Evolutionary conservation across 2,113 vertebrate species (phyloP).

Genomic region (Bucco capensis): DNA sequence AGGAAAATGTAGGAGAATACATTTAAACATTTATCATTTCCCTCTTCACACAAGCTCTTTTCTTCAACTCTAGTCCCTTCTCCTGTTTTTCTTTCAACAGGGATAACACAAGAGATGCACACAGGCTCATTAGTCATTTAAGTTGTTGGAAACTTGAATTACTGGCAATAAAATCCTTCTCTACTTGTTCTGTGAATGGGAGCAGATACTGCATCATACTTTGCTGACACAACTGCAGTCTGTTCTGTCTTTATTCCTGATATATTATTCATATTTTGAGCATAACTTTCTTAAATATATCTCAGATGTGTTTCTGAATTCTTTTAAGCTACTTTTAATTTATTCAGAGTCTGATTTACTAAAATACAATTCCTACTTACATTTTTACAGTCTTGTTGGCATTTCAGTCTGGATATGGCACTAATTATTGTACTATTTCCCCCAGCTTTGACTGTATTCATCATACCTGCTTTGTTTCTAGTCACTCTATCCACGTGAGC

Average conservation of each 20-base stretch:
- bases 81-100: not conserved
- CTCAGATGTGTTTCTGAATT: not conserved
- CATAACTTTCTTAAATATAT: not conserved
- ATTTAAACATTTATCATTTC: not conserved
- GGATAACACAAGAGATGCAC: not conserved
- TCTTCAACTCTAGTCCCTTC: not conserved
- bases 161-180: not conserved
- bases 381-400: not conserved
- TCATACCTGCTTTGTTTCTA: not conserved
- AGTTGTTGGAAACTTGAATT: not conserved
- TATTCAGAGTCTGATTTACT: not conserved
- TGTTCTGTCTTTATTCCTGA: not conserved
- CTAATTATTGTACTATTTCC: not conserved
- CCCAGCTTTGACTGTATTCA: not conserved
- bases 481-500: not conserved
- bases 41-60: not conserved
- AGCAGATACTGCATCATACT: not conserved
- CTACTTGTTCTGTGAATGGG: not conserved
- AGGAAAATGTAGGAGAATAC: not conserved
- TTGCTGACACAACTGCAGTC: not conserved
- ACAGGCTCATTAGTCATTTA: not conserved
- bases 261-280: not conserved
- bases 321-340: not conserved
- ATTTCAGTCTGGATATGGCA: not conserved
- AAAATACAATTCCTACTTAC: not conserved